These are phyloP conservation scores for Paracentrotus lividus DNA, from an alignment of 53 echinoderm and acorn worm species.

Conservation along the genomic window DNA sequence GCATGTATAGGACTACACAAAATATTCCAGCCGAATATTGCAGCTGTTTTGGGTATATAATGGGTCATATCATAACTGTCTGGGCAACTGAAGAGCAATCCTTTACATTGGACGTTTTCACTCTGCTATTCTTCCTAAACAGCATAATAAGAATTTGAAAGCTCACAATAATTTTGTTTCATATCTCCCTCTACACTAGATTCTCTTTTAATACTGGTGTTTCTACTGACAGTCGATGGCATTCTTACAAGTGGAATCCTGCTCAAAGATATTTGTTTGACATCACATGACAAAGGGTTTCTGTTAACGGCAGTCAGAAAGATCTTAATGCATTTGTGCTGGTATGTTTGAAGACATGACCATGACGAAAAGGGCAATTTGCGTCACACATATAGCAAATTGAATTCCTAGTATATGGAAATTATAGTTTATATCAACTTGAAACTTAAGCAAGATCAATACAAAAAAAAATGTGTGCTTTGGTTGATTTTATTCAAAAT, in stretches of 20 bases:
- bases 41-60: too few relatives aligned
- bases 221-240: too few relatives aligned
- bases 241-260: conserved; percentile 4
- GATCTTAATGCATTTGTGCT: neutral
- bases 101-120: too few relatives aligned
- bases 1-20: too few relatives aligned
- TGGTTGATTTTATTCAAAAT: neutral
- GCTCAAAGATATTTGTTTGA: neutral
- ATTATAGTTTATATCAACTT: neutral
- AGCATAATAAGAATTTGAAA: too few relatives aligned
- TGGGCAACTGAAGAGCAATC: too few relatives aligned
- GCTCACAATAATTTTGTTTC: too few relatives aligned
- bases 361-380: neutral
- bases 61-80: too few relatives aligned
- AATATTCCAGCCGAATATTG: too few relatives aligned
- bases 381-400: neutral
- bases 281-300: conserved; percentile 1
- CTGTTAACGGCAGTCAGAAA: neutral
- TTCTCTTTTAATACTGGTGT: too few relatives aligned
- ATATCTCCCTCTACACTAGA: too few relatives aligned
- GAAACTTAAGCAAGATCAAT: neutral
- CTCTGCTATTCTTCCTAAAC: too few relatives aligned
- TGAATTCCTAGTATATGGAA: neutral
- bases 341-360: neutral
- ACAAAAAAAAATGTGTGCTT: neutral